These are phyloP conservation scores for Coleophora deauratella DNA, from an alignment of 2,888 invertebrate genomes.

Conservation along the genomic window DNA sequence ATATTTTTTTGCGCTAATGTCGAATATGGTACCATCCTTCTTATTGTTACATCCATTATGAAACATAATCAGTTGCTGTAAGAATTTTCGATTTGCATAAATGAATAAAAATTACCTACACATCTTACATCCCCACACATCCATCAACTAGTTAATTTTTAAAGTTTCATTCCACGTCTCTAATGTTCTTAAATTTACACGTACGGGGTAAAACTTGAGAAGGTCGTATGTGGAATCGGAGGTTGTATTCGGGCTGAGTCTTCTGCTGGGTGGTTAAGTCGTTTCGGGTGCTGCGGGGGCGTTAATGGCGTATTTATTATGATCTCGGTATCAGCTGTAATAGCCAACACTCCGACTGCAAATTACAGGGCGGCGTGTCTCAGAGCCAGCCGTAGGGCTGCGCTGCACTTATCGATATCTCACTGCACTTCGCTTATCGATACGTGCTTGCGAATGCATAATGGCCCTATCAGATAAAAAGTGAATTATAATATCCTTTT, in stretches of 20 bases:
- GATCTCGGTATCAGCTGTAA: constrained; percentile 72
- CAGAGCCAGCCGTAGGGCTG: constrained; percentile 50
- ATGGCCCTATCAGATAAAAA: constrained; percentile 44
- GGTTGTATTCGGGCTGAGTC: constrained; percentile 2
- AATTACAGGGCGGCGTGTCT: constrained; percentile 72
- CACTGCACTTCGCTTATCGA: constrained; percentile 42
- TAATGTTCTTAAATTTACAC: constrained; percentile 47
- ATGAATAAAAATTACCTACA: neutral
- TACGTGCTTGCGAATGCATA: constrained; percentile 40
- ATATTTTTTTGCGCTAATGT: neutral
- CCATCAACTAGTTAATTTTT: constrained; percentile 24
- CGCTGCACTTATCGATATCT: constrained; percentile 52
- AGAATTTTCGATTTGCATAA: neutral
- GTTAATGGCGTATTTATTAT: constrained; percentile 75
- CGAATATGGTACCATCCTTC: neutral
- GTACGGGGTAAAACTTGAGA: constrained; percentile 8
- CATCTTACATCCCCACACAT: too few relatives aligned
- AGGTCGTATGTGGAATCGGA: constrained; percentile 17
- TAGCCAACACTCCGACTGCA: constrained; percentile 72
- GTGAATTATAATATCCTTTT: constrained; percentile 45
- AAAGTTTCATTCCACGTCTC: constrained; percentile 26
- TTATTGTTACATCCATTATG: neutral
- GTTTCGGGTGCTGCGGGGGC: constrained; percentile 70
- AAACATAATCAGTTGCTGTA: too few relatives aligned
- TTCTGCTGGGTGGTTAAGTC: constrained; percentile 41